Evolutionary conservation across 2,113 vertebrate species (phyloP).

Genomic region (Echinops telfairi): DNA sequence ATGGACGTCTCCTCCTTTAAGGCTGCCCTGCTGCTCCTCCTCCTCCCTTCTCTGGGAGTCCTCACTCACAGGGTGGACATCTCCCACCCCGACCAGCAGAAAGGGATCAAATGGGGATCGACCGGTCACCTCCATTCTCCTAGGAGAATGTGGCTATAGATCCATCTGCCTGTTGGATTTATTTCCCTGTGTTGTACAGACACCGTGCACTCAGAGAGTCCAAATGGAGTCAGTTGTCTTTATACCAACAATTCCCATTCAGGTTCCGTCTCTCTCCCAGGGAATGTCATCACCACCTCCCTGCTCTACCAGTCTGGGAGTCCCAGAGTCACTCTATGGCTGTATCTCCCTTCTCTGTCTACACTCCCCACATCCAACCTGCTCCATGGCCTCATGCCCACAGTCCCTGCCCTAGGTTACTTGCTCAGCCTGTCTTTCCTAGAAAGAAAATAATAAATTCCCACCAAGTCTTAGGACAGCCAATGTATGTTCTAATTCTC

Average conservation of each 20-base stretch:
- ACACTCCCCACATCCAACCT: background rate
- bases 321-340: background rate
- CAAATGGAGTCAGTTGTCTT: background rate
- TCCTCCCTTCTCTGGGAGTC: background rate
- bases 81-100: background rate
- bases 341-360: fast-evolving
- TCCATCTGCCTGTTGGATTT: background rate
- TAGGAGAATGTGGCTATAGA: background rate
- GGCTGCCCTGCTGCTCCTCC: background rate
- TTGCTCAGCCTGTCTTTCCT: background rate
- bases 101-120: background rate
- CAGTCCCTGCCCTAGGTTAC: background rate
- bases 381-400: background rate
- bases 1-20: background rate
- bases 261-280: background rate
- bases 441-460: background rate
- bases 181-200: background rate
- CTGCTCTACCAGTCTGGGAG: background rate
- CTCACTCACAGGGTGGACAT: background rate
- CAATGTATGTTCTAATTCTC: no score
- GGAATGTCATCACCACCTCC: background rate
- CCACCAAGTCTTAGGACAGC: background rate
- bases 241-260: background rate
- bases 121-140: background rate
- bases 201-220: background rate